Base-by-base conservation (phyloP, 2,888 invertebrate species). In the Ormyrus pomaceus region DNA sequence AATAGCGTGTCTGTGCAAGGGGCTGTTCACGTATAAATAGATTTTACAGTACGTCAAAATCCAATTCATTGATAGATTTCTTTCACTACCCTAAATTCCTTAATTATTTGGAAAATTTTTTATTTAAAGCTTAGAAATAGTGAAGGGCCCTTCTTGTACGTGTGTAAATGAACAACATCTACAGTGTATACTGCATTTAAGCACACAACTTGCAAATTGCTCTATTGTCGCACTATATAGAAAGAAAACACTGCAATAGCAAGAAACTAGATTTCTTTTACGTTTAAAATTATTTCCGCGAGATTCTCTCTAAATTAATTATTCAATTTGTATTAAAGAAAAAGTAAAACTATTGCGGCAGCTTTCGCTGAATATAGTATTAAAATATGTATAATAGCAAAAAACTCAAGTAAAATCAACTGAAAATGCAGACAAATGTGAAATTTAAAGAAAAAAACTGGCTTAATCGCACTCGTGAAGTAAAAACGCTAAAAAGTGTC, bases 121-220 rank as follows among this genome's bases (percentile, higher is more conserved):
- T 0, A 13, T 2, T n/a, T 5, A 11, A 0, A 2, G 51, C 13
- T 65, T 50, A 7, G 11, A 9, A 68, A 69, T 53, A 46, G 51
- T 71, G 59, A 79, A 68, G 10, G 64, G 64, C 77, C 65, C 74
- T 69, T 65, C 19, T 51, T 58, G n/a, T 58, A 56, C n/a, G 11
- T 53, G 48, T 58, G 72, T 77, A 45, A 70, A 73, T 70, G 13
- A 69, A 66, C 46, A 78, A 75, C 65, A 77, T 65, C 81, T 81
- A 81, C 81, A 53, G 65, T 70, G 76, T 72, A 64, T 46, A n/a
- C 64, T 50, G 64, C 61, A 65, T 8, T 72, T 75, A 82, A 82
- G 79, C 82, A 79, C 76, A 82, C 79, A 82, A 82, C 79, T 79
- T 79, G 79, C 81, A 81, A 76, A 71, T 79, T 7, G 62, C 64